Percentiles rank a stretch among this genome's conserved stretches.
These are phyloP conservation scores for Aphidoletes aphidimyza DNA, from an alignment of 2,888 invertebrate species.

Conservation along the genomic window DNA sequence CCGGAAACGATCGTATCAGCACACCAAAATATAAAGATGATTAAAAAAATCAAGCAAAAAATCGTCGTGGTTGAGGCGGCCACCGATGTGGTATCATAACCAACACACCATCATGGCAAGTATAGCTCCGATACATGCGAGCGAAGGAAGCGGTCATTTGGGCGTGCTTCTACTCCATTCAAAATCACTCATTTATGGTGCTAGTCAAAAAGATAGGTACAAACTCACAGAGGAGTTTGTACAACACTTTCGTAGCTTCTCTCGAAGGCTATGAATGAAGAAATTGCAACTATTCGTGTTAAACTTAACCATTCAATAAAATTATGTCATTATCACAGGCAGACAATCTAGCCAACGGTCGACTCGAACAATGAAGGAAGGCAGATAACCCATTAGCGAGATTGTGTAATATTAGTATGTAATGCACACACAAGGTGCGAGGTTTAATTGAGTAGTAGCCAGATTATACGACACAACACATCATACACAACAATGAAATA, in stretches of 20 bases:
- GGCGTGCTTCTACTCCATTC: not conserved
- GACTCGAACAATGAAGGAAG: not conserved
- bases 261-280: not conserved
- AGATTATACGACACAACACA: not conserved
- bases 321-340: constrained; percentile 48
- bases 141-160: too few relatives aligned
- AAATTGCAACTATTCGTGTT: constrained; percentile 27
- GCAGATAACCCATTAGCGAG: not conserved
- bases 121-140: too few relatives aligned
- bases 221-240: not conserved
- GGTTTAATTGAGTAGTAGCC: not conserved
- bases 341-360: too few relatives aligned
- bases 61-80: too few relatives aligned
- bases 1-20: too few relatives aligned
- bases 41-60: too few relatives aligned
- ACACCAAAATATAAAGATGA: too few relatives aligned
- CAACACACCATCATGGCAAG: too few relatives aligned
- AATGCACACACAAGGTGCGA: not conserved
- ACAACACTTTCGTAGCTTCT: too few relatives aligned
- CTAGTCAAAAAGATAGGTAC: not conserved
- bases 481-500: not conserved
- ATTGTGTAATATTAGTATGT: not conserved
- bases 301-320: constrained; percentile 49
- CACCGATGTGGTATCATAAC: too few relatives aligned
- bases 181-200: not conserved